These are phyloP conservation scores for Cordylochernes scorpioides DNA, from an alignment of 2,888 invertebrate genomes.

Conservation along the genomic window DNA sequence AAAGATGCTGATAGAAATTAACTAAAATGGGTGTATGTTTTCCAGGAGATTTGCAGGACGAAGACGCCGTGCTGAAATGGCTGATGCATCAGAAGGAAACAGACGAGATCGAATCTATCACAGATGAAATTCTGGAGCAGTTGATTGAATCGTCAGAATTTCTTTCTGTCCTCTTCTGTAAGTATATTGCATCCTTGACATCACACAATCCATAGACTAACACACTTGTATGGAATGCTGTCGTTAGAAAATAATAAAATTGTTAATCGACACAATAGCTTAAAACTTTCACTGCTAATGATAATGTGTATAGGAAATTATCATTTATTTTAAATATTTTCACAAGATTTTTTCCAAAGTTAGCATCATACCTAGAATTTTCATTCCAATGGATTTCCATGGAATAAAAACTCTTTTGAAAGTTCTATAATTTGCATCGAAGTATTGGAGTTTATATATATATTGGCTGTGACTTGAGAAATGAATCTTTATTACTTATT, in stretches of 20 bases:
- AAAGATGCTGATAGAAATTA: too few species aligned
- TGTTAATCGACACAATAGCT: not conserved
- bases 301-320: not conserved
- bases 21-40: too few species aligned
- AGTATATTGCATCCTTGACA: constrained; percentile 24
- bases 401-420: too few species aligned
- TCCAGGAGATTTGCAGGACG: constrained; percentile 54
- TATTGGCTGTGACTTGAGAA: too few species aligned
- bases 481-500: too few species aligned
- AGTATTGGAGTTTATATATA: too few species aligned
- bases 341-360: too few species aligned
- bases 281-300: too few species aligned
- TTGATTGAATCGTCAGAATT: constrained; percentile 68
- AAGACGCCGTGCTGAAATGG: constrained; percentile 80
- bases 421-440: too few species aligned
- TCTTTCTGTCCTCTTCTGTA: constrained; percentile 72
- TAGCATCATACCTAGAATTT: too few species aligned
- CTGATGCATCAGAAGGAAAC: constrained; percentile 60
- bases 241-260: not conserved
- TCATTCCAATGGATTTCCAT: too few species aligned
- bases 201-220: too few species aligned
- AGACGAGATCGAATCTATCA: constrained; percentile 76
- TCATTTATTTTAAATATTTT: not conserved
- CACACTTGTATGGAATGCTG: not conserved
- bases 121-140: constrained; percentile 59